Evolutionary conservation across 2,888 invertebrate species (phyloP).

Genomic region (Cheilosia urbana): DNA sequence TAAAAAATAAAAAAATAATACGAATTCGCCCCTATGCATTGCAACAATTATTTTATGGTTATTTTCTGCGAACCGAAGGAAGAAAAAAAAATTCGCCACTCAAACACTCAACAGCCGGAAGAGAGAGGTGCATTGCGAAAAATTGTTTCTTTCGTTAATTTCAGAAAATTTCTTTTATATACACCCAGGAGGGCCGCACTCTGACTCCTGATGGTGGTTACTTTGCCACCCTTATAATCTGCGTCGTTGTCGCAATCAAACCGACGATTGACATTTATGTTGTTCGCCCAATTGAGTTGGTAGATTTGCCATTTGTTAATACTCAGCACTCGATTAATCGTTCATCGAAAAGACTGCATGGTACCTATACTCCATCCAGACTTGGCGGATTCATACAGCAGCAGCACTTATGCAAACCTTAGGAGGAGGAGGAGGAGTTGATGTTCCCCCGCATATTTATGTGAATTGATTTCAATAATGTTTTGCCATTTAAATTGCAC

Average conservation of each 20-base stretch:
- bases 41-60: constrained; percentile 29
- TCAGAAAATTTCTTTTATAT: constrained; percentile 4
- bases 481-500: neutral
- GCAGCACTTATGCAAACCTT: neutral
- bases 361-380: neutral
- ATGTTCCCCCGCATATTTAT: neutral
- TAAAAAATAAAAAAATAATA: neutral
- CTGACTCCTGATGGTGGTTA: constrained; percentile 42
- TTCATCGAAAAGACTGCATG: constrained; percentile 15
- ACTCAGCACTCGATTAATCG: constrained; percentile 47
- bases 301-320: constrained; percentile 43
- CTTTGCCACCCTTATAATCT: constrained; percentile 35
- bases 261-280: constrained; percentile 22
- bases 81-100: constrained; percentile 26
- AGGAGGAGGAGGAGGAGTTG: constrained; percentile 15
- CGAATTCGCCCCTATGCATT: constrained; percentile 36
- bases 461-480: constrained; percentile 3
- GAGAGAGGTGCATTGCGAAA: constrained; percentile 54
- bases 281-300: constrained; percentile 32
- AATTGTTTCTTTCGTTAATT: constrained; percentile 14
- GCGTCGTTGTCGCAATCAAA: neutral
- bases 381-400: neutral
- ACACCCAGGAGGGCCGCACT: neutral
- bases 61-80: constrained; percentile 19
- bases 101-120: constrained; percentile 52